Conservation (phyloP, 2,113 vertebrate species). For the Myocastor coypus region DNA sequence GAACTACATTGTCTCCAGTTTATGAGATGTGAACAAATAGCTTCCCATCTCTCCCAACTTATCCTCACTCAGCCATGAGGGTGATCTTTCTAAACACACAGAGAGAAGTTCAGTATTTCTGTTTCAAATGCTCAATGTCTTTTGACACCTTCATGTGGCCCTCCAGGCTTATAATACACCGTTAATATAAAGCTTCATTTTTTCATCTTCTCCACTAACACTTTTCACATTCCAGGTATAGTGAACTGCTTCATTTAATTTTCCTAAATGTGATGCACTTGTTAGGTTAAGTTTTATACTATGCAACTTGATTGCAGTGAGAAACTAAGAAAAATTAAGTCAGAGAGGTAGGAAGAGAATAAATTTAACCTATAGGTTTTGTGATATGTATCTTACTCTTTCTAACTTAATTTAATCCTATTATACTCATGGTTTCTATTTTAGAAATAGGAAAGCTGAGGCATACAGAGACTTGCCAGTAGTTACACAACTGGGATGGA, state of each 20-base stretch:
- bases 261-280: background rate
- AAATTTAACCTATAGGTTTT: background rate
- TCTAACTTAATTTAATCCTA: slow-evolving; percentile 5
- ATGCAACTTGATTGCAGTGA: background rate
- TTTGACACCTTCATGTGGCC: background rate
- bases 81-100: background rate
- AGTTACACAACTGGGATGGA: background rate
- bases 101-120: background rate
- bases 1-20: slow-evolving; percentile 41
- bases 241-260: background rate
- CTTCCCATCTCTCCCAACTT: background rate
- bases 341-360: background rate
- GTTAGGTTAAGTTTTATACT: background rate
- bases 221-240: background rate
- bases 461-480: background rate
- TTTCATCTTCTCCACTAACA: slow-evolving; percentile 9
- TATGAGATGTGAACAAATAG: background rate
- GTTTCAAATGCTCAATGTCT: background rate
- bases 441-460: slow-evolving; percentile 42
- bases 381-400: background rate
- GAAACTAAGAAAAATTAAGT: background rate
- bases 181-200: background rate
- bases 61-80: background rate
- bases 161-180: background rate
- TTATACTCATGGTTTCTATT: background rate